These are phyloP conservation scores for Dryomyza anilis DNA, from an alignment of 2,888 invertebrate species.

Conservation along the genomic window DNA sequence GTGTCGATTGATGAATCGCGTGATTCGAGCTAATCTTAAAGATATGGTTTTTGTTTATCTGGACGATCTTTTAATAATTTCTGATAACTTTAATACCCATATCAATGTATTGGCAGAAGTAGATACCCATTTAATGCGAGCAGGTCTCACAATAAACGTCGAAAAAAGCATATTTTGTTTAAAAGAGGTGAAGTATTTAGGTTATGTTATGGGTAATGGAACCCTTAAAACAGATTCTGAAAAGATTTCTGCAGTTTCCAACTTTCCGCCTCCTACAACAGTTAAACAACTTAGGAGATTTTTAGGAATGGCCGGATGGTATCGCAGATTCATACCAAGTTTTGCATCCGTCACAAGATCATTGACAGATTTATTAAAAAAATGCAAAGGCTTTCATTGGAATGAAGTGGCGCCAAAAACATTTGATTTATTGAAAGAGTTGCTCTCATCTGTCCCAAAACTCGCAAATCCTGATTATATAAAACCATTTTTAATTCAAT, in stretches of 20 bases:
- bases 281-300: constrained; percentile 31
- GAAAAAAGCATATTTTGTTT: neutral
- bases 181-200: constrained; percentile 8
- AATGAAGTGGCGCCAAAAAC: too few species aligned
- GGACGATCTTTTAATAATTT: constrained; percentile 1
- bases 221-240: constrained; percentile 10
- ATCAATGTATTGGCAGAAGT: neutral
- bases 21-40: neutral
- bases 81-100: constrained; percentile 3
- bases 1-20: constrained; percentile 14
- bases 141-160: constrained; percentile 5
- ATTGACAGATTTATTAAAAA: constrained; percentile 29
- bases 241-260: constrained; percentile 3
- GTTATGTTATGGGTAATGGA: too few species aligned
- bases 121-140: neutral
- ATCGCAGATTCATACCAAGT: constrained; percentile 29
- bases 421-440: too few species aligned
- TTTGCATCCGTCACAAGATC: constrained; percentile 30
- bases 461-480: too few species aligned
- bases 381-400: constrained; percentile 5
- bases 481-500: too few species aligned
- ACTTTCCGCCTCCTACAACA: constrained; percentile 11
- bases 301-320: constrained; percentile 36
- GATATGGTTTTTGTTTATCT: neutral
- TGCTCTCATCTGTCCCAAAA: too few species aligned